A percentile compares a stretch with the other conserved stretches of the same genome.
These are phyloP conservation scores for Aspiorhynchus laticeps DNA, from an alignment of 2,113 vertebrate genomes.

Conservation along the genomic window DNA sequence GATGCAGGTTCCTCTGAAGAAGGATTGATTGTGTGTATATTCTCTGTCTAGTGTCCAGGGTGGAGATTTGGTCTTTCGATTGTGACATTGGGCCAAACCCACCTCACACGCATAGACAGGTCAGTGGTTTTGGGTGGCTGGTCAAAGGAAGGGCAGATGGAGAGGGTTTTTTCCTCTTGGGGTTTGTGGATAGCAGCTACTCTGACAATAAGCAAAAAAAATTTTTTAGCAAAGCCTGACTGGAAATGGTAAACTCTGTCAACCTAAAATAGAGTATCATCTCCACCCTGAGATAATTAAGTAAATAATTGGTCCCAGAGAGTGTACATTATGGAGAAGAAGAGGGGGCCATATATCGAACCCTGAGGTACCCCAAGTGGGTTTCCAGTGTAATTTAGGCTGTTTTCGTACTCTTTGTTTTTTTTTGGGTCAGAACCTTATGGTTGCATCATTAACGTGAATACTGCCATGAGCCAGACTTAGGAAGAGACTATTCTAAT, in stretches of 20 bases:
- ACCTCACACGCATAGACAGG: slow-evolving; percentile 53
- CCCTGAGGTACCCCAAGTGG: not conserved
- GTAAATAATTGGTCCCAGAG: not conserved
- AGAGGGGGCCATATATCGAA: not conserved
- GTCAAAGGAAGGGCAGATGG: not conserved
- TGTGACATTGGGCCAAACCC: slow-evolving; percentile 14
- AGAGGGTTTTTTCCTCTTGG: slow-evolving; percentile 25
- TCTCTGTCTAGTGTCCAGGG: not conserved
- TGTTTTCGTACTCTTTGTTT: not conserved
- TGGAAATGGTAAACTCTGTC: slow-evolving; percentile 61
- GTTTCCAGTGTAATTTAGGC: not conserved
- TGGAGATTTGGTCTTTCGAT: not conserved
- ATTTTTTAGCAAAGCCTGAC: slow-evolving; percentile 44
- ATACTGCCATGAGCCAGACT: not conserved
- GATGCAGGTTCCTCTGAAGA: not conserved
- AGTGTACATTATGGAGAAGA: not conserved
- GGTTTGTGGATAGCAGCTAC: slow-evolving; percentile 44
- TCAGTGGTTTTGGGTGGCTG: slow-evolving; percentile 48
- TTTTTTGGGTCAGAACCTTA: not conserved
- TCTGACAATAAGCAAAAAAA: slow-evolving; percentile 68
- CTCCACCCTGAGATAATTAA: not conserved
- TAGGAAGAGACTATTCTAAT: not conserved
- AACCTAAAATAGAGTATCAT: slow-evolving; percentile 65
- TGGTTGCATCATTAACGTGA: not conserved
- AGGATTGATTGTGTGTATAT: not conserved